A percentile compares a stretch with the other conserved stretches of the same genome.
Evolutionary conservation across 2,113 vertebrate genomes (phyloP).

Genomic region (Pseudorectes ferrugineus): DNA sequence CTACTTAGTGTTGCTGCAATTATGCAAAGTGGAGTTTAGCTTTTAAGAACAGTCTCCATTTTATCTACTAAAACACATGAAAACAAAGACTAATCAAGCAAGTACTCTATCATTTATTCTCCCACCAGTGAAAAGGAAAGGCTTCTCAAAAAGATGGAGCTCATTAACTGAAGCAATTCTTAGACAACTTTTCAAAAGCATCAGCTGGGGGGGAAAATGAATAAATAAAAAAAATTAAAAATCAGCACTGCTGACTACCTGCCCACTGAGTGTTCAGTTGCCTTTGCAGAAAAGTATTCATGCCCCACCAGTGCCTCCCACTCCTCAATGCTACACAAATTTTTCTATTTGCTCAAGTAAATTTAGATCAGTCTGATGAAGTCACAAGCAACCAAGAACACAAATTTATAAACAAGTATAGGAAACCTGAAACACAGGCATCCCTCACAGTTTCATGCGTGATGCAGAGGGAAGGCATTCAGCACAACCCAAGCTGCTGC

Average conservation of each 20-base stretch:
- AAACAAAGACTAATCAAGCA: neutral
- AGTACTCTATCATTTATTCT: neutral
- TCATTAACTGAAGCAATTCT: neutral
- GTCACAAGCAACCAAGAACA: neutral
- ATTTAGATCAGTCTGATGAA: neutral
- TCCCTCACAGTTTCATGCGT: neutral
- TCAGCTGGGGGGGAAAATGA: accelerated
- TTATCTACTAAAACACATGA: neutral
- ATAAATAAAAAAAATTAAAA: neutral
- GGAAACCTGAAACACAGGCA: neutral
- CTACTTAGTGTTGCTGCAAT: neutral
- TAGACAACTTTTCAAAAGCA: neutral
- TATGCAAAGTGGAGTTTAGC: neutral
- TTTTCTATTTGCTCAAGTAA: neutral
- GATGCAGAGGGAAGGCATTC: neutral
- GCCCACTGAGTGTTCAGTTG: neutral
- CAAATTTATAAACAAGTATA: neutral
- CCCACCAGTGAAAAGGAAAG: neutral
- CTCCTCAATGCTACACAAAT: neutral
- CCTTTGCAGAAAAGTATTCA: neutral
- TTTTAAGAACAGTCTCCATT: neutral
- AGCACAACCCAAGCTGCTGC: neutral
- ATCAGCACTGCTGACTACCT: neutral
- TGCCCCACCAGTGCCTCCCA: neutral
- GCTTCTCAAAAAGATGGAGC: neutral